phyloP scores from a whole-genome alignment of 1,140 invertebrate species.

The Solen grandis region DNA sequence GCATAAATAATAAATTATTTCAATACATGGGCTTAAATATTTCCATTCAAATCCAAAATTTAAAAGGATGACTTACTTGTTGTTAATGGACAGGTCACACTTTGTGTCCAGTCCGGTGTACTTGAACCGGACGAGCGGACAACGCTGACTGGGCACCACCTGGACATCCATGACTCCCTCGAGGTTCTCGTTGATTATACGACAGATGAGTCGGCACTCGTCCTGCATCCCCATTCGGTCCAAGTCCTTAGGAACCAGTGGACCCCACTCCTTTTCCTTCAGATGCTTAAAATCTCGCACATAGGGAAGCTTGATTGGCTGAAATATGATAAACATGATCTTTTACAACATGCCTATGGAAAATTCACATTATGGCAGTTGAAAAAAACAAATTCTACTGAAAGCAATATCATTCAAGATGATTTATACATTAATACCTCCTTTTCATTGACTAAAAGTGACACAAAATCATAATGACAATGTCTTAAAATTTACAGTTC shows the following conservation, averaged over 20 bases:
- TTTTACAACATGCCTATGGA: too few species aligned
- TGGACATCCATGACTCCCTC: constrained; percentile 62
- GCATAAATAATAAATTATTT: too few species aligned
- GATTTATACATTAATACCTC: too few species aligned
- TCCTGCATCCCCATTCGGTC: constrained; percentile 59
- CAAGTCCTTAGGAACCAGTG: constrained; percentile 63
- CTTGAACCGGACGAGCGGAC: constrained; percentile 75
- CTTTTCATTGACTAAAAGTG: too few species aligned
- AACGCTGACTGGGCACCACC: constrained; percentile 70
- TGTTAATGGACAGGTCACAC: constrained; percentile 77
- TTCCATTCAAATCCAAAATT: too few species aligned
- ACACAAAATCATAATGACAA: too few species aligned
- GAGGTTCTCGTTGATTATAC: constrained; percentile 65
- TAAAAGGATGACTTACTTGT: constrained; percentile 71
- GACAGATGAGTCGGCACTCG: constrained; percentile 65
- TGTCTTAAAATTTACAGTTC: too few species aligned
- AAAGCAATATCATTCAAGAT: too few species aligned
- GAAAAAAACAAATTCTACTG: too few species aligned
- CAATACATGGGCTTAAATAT: too few species aligned
- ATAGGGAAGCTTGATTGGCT: constrained; percentile 65
- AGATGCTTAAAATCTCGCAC: constrained; percentile 65
- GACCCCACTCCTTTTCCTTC: constrained; percentile 62
- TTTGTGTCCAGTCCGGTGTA: constrained; percentile 70
- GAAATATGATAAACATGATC: too few species aligned
- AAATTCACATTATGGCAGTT: too few species aligned